Conservation (phyloP, 2,797 vertebrate species). For the Lophius americanus region DNA sequence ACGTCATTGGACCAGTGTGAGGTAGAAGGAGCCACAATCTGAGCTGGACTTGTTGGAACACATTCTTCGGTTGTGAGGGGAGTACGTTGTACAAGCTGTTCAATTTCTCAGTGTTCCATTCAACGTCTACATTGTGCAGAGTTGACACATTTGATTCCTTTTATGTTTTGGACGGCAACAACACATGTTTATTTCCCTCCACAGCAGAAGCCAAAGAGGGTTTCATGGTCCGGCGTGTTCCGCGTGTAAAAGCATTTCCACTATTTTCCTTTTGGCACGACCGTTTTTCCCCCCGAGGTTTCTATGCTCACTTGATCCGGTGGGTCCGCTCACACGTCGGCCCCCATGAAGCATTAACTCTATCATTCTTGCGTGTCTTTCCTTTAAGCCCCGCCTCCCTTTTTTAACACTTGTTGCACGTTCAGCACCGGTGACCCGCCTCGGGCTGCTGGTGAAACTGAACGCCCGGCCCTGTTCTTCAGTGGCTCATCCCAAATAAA, state of each 20-base stretch:
- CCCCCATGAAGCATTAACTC: background rate
- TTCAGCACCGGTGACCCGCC: constrained; percentile 1
- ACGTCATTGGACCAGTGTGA: no score
- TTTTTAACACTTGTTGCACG: constrained; percentile 7
- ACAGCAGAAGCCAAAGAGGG: no score
- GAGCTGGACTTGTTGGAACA: no score
- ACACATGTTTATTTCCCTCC: no score
- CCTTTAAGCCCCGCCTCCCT: background rate
- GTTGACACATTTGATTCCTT: background rate
- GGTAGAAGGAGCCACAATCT: no score
- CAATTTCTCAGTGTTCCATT: background rate
- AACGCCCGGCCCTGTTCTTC: background rate
- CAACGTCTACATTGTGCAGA: background rate
- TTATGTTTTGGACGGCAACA: background rate
- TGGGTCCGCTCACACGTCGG: background rate
- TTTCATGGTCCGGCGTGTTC: no score
- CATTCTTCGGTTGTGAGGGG: no score
- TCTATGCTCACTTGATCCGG: no score
- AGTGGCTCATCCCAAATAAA: constrained; percentile 9
- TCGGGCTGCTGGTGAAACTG: background rate
- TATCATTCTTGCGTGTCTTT: background rate
- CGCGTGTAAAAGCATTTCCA: no score
- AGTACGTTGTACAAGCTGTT: no score
- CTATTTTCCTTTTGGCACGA: no score
- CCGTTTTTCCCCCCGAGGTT: no score